Percentiles rank a stretch among this genome's conserved stretches.
These are phyloP conservation scores for Dascyllus trimaculatus DNA, from an alignment of 2,113 vertebrate genomes.

Conservation along the genomic window DNA sequence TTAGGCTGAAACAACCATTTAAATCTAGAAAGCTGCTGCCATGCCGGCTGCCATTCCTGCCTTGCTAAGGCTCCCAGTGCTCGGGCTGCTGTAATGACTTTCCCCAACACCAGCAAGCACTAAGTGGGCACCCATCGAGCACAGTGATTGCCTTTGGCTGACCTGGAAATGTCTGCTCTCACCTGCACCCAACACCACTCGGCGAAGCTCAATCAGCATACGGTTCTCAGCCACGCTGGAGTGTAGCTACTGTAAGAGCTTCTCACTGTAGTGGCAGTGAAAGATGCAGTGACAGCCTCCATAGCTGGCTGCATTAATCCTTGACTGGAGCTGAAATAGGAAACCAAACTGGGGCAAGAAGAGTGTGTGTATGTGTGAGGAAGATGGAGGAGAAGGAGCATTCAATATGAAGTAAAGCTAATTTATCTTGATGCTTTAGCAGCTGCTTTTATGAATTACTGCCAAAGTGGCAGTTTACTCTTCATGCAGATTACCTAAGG, in stretches of 20 bases:
- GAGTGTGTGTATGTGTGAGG: background rate
- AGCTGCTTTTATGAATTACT: slow-evolving; percentile 28
- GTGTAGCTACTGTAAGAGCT: slow-evolving; percentile 38
- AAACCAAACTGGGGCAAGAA: slow-evolving; percentile 40
- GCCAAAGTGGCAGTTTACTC: slow-evolving; percentile 1
- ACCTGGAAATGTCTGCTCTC: slow-evolving; percentile 66
- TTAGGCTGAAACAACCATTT: slow-evolving; percentile 34
- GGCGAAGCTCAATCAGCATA: slow-evolving; percentile 31
- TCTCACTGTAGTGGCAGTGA: slow-evolving; percentile 42
- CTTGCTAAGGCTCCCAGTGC: slow-evolving; percentile 15
- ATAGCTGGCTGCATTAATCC: slow-evolving; percentile 59
- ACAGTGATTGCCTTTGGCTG: slow-evolving; percentile 56
- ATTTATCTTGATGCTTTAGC: slow-evolving; percentile 44
- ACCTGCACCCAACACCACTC: slow-evolving; percentile 57
- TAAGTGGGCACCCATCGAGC: slow-evolving; percentile 49
- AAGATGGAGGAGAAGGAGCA: slow-evolving; percentile 1
- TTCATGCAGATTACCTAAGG: slow-evolving; percentile 35
- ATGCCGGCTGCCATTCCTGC: slow-evolving; percentile 24
- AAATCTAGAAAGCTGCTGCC: slow-evolving; percentile 16
- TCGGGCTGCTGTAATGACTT: slow-evolving; percentile 58
- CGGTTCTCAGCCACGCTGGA: slow-evolving; percentile 16
- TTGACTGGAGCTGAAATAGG: slow-evolving; percentile 30
- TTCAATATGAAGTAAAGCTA: background rate
- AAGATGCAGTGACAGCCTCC: slow-evolving; percentile 56
- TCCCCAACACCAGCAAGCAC: slow-evolving; percentile 29